Conservation (phyloP, 1,140 invertebrate genomes). For the Hylaeus anthracinus region DNA sequence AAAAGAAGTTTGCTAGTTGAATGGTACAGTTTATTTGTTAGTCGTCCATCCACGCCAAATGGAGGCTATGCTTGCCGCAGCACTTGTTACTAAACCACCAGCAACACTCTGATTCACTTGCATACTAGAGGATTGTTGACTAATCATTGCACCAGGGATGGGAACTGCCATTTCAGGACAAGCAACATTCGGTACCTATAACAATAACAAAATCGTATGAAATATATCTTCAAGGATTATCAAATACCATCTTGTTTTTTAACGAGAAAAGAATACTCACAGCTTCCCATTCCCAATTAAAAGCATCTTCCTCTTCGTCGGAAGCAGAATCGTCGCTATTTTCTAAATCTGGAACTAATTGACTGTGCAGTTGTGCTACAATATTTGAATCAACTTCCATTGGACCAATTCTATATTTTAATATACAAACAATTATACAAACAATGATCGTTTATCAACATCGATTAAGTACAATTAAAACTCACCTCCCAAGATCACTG, state of each 20-base stretch:
- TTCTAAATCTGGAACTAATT: constrained; percentile 83
- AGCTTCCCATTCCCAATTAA: constrained; percentile 86
- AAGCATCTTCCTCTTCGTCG: constrained; percentile 84
- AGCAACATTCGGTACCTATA: constrained; percentile 82
- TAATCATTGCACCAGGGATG: constrained; percentile 75
- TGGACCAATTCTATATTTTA: constrained; percentile 80
- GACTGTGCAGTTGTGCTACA: constrained; percentile 83
- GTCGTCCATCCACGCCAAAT: constrained; percentile 86
- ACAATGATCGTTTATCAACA: neutral
- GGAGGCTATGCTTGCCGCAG: constrained; percentile 86
- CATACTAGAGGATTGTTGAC: constrained; percentile 82
- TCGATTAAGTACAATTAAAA: constrained; percentile 40
- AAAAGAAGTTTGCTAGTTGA: constrained; percentile 45
- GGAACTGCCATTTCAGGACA: constrained; percentile 81
- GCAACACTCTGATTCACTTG: constrained; percentile 82
- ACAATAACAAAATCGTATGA: constrained; percentile 25
- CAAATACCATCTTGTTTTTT: neutral
- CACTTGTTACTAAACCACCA: constrained; percentile 86
- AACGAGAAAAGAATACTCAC: constrained; percentile 75
- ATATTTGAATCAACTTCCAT: constrained; percentile 82
- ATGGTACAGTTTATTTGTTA: constrained; percentile 74
- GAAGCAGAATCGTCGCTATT: constrained; percentile 85
- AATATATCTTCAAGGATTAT: neutral
- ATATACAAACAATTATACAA: constrained; percentile 24
- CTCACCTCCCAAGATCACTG: constrained; percentile 87